Evolutionary conservation across 2,797 vertebrate species (phyloP), one percentile per base, ranked within the genome.

Genomic region (Okamejei kenojei): DNA sequence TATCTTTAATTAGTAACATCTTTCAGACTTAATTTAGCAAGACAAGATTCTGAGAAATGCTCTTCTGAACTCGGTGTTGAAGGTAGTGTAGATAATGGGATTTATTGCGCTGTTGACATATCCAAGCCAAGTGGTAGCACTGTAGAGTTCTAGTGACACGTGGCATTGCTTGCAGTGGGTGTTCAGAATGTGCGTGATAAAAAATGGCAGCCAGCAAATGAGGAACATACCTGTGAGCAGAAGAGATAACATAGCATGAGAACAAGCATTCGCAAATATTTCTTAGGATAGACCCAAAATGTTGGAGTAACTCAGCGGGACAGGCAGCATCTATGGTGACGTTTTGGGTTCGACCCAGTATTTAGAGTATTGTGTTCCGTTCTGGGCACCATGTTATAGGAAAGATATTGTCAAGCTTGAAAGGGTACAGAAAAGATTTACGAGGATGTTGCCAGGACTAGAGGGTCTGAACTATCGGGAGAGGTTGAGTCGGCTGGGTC

Each of bases 181-280:
- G 35, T 99, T 99, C 95, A 99, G 96, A 95, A 99, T 97, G 94
- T 99, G 98, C 93, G 97, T 98, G 96, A 99, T 96, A 96, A 99
- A 99, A 96, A 99, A 99, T 54, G 98, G 98, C 95, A 99, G 96
- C 98, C 98, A 99, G 96, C 98, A 99, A 96, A 99, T 96, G 95
- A 99, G 97, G 95, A 99, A 99, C 86, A 98, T 96, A 77, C 98
- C 98, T 99, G 95, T 54, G 94, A 95, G 94, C 91, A 95, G 94
- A 93, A 79, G 93, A 95, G 94, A 94, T 38, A 95, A 76, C 93
- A 71, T 95, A 93, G 74, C 94, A 35, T 94, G 84, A 45, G 23
- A 9, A 93, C 45, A 38, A 88, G 93, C 7, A 19, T 17, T 8
- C 13, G 61, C 82, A 63, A 63, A 94, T 74, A 58, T 90, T 91